These are phyloP conservation scores for Euplagia quadripunctaria DNA, from an alignment of 2,888 invertebrate genomes.

Conservation along the genomic window DNA sequence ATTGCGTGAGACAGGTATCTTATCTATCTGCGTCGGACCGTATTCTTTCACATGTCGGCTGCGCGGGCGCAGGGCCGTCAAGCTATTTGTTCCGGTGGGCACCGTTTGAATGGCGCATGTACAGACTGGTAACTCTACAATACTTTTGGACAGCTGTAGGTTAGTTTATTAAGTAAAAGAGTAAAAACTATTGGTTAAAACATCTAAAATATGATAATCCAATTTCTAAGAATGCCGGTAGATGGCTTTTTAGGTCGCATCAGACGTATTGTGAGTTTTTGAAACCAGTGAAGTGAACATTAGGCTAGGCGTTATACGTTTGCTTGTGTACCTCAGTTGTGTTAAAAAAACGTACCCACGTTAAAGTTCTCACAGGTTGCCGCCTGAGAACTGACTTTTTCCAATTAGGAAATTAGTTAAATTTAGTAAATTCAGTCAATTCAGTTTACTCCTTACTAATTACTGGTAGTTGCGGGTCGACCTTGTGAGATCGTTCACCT, in stretches of 20 bases:
- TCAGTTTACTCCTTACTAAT: slow-evolving; percentile 26
- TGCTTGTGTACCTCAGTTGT: background rate
- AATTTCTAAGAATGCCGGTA: background rate
- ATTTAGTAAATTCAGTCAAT: background rate
- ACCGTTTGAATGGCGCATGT: slow-evolving; percentile 47
- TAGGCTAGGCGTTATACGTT: background rate
- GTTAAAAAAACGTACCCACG: background rate
- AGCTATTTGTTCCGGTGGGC: slow-evolving; percentile 57
- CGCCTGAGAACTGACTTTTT: background rate
- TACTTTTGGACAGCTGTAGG: background rate
- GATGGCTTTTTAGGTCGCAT: background rate
- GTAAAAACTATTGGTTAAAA: background rate
- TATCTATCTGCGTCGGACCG: slow-evolving; percentile 44
- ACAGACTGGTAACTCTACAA: slow-evolving; percentile 19
- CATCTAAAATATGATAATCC: background rate
- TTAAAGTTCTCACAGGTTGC: background rate
- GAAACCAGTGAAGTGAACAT: background rate
- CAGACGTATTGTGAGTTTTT: background rate
- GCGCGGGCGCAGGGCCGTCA: slow-evolving; percentile 18
- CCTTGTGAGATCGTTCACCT: slow-evolving; percentile 84
- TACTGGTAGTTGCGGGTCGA: slow-evolving; percentile 56
- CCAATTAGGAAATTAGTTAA: background rate
- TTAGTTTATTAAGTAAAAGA: background rate
- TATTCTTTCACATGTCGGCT: slow-evolving; percentile 49
- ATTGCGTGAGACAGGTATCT: slow-evolving; percentile 50